These are phyloP conservation scores for Cavia porcellus DNA, from an alignment of 2,113 vertebrate genomes.

Conservation along the genomic window DNA sequence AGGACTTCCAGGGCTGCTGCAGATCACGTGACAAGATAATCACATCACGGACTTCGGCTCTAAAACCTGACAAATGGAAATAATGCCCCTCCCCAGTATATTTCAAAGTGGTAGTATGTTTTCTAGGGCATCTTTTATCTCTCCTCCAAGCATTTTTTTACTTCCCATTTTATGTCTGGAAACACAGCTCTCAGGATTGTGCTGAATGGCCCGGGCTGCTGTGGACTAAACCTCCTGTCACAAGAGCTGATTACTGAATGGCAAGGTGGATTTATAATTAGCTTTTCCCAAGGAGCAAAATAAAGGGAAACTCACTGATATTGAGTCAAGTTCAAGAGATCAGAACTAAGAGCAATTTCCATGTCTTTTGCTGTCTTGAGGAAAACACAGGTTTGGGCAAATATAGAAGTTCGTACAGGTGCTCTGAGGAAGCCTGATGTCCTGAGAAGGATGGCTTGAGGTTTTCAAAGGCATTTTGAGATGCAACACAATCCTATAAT, in stretches of 20 bases:
- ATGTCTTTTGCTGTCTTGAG: not conserved
- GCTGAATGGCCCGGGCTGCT: not conserved
- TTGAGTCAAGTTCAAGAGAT: not conserved
- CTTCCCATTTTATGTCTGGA: slow-evolving; percentile 27
- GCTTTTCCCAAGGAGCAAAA: not conserved
- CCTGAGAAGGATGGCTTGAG: not conserved
- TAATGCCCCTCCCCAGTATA: not conserved
- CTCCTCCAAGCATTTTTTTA: not conserved
- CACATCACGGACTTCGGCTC: not conserved
- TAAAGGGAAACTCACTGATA: not conserved
- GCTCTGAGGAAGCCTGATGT: not conserved
- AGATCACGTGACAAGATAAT: not conserved
- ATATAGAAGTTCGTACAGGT: not conserved
- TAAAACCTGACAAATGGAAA: not conserved
- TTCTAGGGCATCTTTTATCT: not conserved
- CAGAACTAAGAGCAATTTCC: not conserved
- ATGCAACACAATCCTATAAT: not conserved
- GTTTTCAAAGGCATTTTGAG: not conserved
- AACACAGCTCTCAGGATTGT: not conserved
- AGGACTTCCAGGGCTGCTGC: not conserved
- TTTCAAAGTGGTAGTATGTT: not conserved
- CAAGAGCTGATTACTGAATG: not conserved
- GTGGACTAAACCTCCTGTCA: not conserved
- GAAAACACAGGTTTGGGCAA: not conserved
- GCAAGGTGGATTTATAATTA: slow-evolving; percentile 11